Conservation (phyloP, 2,888 invertebrate species). For the Macaria liturata region DNA sequence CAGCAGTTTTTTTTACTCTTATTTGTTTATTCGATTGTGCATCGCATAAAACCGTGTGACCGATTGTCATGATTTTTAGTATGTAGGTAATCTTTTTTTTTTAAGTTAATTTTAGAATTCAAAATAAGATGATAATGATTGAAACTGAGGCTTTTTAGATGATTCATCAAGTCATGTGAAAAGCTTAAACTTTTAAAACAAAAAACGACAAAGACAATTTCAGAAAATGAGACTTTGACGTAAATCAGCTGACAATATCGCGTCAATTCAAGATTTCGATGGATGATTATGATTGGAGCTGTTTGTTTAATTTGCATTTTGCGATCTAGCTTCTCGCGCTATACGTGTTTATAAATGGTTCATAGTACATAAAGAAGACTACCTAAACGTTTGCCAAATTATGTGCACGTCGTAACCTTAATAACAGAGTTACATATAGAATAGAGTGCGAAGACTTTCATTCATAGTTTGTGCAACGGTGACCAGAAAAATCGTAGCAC, state of each 20-base stretch:
- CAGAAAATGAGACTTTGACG: neutral
- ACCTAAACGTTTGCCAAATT: constrained; percentile 72
- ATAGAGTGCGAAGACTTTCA: constrained; percentile 14
- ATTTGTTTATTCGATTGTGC: too few species aligned
- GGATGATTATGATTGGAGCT: neutral
- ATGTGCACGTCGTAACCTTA: constrained; percentile 68
- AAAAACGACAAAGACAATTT: too few species aligned
- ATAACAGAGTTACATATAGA: constrained; percentile 41
- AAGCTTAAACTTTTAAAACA: too few species aligned
- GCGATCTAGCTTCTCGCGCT: constrained; percentile 32
- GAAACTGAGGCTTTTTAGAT: too few species aligned
- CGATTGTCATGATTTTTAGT: too few species aligned
- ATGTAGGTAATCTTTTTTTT: too few species aligned
- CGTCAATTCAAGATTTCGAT: neutral
- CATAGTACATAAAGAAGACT: constrained; percentile 52
- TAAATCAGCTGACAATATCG: constrained; percentile 6
- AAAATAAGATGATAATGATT: too few species aligned
- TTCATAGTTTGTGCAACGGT: neutral
- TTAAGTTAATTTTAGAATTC: too few species aligned
- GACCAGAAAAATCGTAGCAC: constrained; percentile 31
- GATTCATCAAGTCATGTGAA: too few species aligned
- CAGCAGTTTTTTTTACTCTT: too few species aligned
- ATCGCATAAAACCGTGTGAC: too few species aligned
- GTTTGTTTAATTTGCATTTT: constrained; percentile 17
- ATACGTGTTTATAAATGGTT: constrained; percentile 34